Evolutionary conservation across 2,888 invertebrate species (phyloP), one percentile per base, ranked within the genome.

Genomic region (Sturmia bella): DNA sequence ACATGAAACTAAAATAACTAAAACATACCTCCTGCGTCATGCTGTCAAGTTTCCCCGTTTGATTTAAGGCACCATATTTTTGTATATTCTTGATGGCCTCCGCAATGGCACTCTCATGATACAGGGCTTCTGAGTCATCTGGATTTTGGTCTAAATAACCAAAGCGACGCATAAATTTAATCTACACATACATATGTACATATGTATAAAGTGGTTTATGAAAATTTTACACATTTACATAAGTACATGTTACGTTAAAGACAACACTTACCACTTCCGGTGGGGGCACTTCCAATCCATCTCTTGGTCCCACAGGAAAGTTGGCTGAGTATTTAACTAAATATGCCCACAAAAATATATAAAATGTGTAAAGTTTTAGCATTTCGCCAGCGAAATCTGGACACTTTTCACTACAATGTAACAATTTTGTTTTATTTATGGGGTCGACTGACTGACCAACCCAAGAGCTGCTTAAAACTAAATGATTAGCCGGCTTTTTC

Each of bases 81-180:
- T 96, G 96, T 90, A 96, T 92, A 84, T 92, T 92, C 87, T 91
- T 93, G 21, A 96, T 92, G 0, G 94, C 94, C 17, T 93, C 93
- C 9, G 92, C 90, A 39, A 95, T 91, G 2, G 94, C 93, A 69
- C 92, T 92, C 84, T 93, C 92, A 1, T 94, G 93, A 89, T 94
- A 94, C 7, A 94, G 90, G 24, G 93, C 92, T 85, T 93, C 94
- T 0, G 94, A 93, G 73, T 92, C 92, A 4, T 89, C 89, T 1
- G 91, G 89, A 54, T 91, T 91, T 59, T 89, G 87, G 70, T 92
- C 92, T 57, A 95, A 89, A 89, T 96, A 95, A 3, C 95, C 96
- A 91, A 93, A 96, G 83, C 92, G 92, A 87, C 93, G 93, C 93
- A 95, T 93, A 87, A 95, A 96, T 72, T 92, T 90, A 72, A 94